Conservation (phyloP, 2,797 vertebrate genomes). For the Gambelia wislizenii region DNA sequence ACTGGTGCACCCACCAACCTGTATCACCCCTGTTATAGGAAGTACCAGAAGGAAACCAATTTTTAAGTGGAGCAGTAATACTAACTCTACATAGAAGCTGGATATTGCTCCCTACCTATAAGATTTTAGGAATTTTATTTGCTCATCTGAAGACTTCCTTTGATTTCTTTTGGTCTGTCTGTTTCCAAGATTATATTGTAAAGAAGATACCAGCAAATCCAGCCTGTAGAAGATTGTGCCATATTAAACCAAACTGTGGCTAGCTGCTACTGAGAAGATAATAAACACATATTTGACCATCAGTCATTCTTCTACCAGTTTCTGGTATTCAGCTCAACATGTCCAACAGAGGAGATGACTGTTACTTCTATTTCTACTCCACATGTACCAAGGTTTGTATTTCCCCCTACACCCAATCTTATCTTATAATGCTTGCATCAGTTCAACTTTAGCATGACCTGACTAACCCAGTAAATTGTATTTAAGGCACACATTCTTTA, state of each 20-base stretch:
- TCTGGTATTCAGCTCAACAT: conserved; percentile 75
- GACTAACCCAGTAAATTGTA: neutral
- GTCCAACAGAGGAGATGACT: conserved; percentile 93
- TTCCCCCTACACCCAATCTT: neutral
- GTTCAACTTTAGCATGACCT: neutral
- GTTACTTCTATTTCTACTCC: conserved; percentile 98
- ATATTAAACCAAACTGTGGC: conserved; percentile 57
- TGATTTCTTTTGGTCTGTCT: neutral
- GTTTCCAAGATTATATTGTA: conserved; percentile 71
- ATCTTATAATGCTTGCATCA: neutral
- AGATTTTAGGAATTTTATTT: neutral
- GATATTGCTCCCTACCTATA: neutral
- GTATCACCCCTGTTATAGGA: neutral
- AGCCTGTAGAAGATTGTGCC: conserved; percentile 70
- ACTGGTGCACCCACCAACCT: too few relatives aligned
- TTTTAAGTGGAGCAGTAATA: neutral
- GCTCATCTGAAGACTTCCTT: neutral
- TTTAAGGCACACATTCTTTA: neutral
- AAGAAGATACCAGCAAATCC: conserved; percentile 74
- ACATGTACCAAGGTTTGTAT: conserved; percentile 89
- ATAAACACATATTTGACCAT: conserved; percentile 53
- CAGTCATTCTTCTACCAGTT: neutral
- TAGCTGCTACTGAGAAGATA: conserved; percentile 60
- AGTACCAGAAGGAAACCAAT: neutral
- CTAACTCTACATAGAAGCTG: neutral